Evolutionary conservation across 2,797 vertebrate genomes (phyloP).

Genomic region (Leptatherina wallacei): DNA sequence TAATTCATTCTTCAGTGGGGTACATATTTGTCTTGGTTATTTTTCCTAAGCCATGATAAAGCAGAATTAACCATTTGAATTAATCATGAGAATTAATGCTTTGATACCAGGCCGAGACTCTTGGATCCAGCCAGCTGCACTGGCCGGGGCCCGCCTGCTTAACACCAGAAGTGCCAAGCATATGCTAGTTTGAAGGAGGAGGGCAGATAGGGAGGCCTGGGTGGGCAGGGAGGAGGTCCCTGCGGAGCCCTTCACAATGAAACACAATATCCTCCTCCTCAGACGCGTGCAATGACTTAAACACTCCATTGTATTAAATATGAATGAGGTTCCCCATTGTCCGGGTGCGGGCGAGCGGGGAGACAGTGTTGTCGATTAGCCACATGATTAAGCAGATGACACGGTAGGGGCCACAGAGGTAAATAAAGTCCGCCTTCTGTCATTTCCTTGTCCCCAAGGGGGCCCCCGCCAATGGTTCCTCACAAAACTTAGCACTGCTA

Average conservation of each 20-base stretch:
- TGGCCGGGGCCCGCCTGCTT: constrained; percentile 77
- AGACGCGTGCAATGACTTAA: constrained; percentile 94
- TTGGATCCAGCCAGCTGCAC: constrained; percentile 89
- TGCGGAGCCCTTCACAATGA: constrained; percentile 89
- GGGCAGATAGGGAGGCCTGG: constrained; percentile 74
- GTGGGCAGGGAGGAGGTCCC: constrained; percentile 82
- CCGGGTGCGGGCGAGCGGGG: constrained; percentile 83
- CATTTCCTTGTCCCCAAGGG: constrained; percentile 86
- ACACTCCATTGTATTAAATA: constrained; percentile 95
- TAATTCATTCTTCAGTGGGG: constrained; percentile 81
- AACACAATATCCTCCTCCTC: constrained; percentile 87
- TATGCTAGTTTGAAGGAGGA: constrained; percentile 88
- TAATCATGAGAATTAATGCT: constrained; percentile 87
- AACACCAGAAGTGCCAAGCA: constrained; percentile 88
- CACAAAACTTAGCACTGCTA: constrained; percentile 79
- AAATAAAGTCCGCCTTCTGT: constrained; percentile 98
- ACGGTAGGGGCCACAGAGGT: constrained; percentile 90
- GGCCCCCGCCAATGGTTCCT: constrained; percentile 62
- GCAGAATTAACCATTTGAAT: constrained; percentile 86
- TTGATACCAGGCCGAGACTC: constrained; percentile 76
- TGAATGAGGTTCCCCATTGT: constrained; percentile 94
- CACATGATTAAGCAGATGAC: constrained; percentile 99
- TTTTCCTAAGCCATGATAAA: constrained; percentile 81
- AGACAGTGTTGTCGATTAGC: constrained; percentile 91
- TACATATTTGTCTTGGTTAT: constrained; percentile 88